Evolutionary conservation across 2,888 invertebrate species (phyloP).

Genomic region (Plusia festucae): DNA sequence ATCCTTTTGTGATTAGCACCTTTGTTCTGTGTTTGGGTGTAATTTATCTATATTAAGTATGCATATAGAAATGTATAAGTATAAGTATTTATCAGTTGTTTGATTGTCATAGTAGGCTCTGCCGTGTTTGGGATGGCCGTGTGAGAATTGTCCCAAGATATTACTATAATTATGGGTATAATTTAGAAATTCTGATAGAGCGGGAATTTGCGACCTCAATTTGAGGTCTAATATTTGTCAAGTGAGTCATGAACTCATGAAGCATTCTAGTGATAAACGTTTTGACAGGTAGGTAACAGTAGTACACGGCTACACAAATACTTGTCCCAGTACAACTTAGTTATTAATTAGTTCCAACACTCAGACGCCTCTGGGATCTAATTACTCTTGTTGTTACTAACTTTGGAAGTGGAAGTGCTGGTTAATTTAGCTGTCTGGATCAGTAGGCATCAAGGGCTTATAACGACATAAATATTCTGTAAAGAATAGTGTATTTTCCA

Average conservation of each 20-base stretch:
- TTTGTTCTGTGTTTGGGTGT: too few relatives aligned
- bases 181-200: not conserved
- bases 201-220: not conserved
- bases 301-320: not conserved
- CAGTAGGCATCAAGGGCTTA: not conserved
- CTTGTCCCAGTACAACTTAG: not conserved
- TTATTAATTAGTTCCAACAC: not conserved
- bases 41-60: too few relatives aligned
- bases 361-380: constrained; percentile 1
- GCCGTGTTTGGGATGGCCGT: too few relatives aligned
- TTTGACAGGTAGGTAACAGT: constrained; percentile 1
- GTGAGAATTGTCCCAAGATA: too few relatives aligned
- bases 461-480: not conserved
- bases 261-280: not conserved
- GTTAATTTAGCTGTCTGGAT: constrained; percentile 4
- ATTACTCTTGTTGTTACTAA: not conserved
- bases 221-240: not conserved
- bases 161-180: too few relatives aligned
- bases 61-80: too few relatives aligned
- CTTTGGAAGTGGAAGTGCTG: not conserved
- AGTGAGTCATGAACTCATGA: not conserved
- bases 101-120: too few relatives aligned
- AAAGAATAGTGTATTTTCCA: too few relatives aligned
- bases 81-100: too few relatives aligned
- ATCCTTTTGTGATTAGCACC: too few relatives aligned